Conservation (phyloP, 2,888 invertebrate species). For the Drosophila lacicola region DNA sequence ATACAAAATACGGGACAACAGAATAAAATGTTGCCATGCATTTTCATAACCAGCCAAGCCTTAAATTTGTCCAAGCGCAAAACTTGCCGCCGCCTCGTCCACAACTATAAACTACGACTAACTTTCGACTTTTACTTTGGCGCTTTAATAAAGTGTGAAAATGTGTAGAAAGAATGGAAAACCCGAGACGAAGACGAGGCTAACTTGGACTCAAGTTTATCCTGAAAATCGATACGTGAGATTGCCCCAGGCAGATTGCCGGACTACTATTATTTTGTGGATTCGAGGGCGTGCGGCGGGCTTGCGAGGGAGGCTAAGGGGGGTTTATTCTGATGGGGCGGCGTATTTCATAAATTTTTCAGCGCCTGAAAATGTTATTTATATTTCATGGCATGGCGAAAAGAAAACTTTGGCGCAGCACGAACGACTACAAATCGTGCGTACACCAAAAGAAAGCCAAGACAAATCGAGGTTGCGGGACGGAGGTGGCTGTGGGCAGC, state of each 20-base stretch:
- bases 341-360: slow-evolving; percentile 80
- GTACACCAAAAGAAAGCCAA: slow-evolving; percentile 59
- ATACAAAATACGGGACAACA: slow-evolving; percentile 8
- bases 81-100: slow-evolving; percentile 22
- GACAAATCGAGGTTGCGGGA: slow-evolving; percentile 46
- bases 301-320: no score
- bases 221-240: slow-evolving; percentile 74
- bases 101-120: slow-evolving; percentile 69
- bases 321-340: slow-evolving; percentile 44
- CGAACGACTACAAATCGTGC: slow-evolving; percentile 79
- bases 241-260: slow-evolving; percentile 50
- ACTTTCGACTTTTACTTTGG: slow-evolving; percentile 74
- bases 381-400: slow-evolving; percentile 76
- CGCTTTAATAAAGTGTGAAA: slow-evolving; percentile 80
- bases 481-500: background rate
- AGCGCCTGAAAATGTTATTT: slow-evolving; percentile 78
- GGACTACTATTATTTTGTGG: slow-evolving; percentile 6
- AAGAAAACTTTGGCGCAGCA: slow-evolving; percentile 77
- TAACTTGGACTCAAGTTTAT: slow-evolving; percentile 56
- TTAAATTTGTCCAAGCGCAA: slow-evolving; percentile 41
- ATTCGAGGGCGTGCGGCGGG: no score
- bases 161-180: slow-evolving; percentile 53
- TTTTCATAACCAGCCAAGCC: slow-evolving; percentile 62
- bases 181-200: slow-evolving; percentile 17
- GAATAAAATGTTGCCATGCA: slow-evolving; percentile 40